Percentiles rank a stretch among this genome's conserved stretches.
These are phyloP conservation scores for Apomyelois bistriatella DNA, from an alignment of 2,888 invertebrate species.

Conservation along the genomic window DNA sequence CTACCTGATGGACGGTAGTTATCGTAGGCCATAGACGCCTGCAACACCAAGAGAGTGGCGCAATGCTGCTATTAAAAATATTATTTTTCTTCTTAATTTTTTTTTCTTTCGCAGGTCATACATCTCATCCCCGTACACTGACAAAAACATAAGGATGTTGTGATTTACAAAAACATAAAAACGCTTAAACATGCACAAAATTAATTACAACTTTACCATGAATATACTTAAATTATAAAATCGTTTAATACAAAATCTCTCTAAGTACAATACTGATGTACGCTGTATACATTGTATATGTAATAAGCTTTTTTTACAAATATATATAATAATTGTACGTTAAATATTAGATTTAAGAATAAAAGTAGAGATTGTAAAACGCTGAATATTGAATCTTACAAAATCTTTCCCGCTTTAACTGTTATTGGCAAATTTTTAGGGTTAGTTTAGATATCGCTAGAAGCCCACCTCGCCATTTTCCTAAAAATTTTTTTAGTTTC, in stretches of 20 bases:
- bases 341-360: conserved; percentile 48
- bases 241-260: conserved; percentile 32
- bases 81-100: neutral
- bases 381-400: conserved; percentile 26
- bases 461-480: conserved; percentile 52
- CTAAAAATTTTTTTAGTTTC: conserved; percentile 16
- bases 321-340: conserved; percentile 46
- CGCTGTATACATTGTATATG: conserved; percentile 46
- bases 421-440: conserved; percentile 37
- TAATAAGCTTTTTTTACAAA: conserved; percentile 70
- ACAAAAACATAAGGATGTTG: conserved; percentile 83
- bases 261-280: conserved; percentile 60
- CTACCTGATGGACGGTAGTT: no score
- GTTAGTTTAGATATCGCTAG: conserved; percentile 74
- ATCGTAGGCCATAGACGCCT: no score
- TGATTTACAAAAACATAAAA: conserved; percentile 45
- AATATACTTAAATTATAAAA: conserved; percentile 43
- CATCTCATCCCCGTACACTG: conserved; percentile 83
- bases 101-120: conserved; percentile 78
- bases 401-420: conserved; percentile 42
- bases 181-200: conserved; percentile 41
- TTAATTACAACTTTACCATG: conserved; percentile 30
- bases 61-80: no score
- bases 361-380: conserved; percentile 48
- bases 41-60: no score